These are phyloP conservation scores for Drosophila navojoa DNA, from an alignment of 1,140 invertebrate species.

Conservation along the genomic window DNA sequence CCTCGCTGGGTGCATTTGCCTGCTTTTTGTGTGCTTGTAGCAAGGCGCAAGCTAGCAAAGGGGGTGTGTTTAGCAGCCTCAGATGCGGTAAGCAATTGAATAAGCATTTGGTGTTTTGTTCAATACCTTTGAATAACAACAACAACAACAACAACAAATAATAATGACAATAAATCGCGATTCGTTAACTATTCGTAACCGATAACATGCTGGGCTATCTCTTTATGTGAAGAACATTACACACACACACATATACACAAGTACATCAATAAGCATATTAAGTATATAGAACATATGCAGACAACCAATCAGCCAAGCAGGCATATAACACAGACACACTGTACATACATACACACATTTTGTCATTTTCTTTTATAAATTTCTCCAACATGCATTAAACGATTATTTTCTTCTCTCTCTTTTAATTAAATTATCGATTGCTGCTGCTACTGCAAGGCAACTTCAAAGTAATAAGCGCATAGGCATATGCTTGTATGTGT, in stretches of 20 bases:
- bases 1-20: slow-evolving; percentile 5
- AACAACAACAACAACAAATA: background rate
- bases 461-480: slow-evolving; percentile 61
- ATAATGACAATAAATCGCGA: background rate
- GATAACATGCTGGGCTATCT: slow-evolving; percentile 13
- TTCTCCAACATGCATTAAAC: slow-evolving; percentile 33
- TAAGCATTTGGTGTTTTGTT: slow-evolving; percentile 32
- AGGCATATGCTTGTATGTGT: background rate
- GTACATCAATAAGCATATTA: too few relatives aligned
- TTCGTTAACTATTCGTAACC: slow-evolving; percentile 20
- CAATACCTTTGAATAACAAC: slow-evolving; percentile 1
- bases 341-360: background rate
- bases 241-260: background rate
- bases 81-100: slow-evolving; percentile 58
- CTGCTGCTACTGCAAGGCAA: slow-evolving; percentile 27
- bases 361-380: slow-evolving; percentile 35
- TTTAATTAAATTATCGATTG: slow-evolving; percentile 75
- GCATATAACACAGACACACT: too few relatives aligned
- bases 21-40: slow-evolving; percentile 13
- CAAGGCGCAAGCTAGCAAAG: background rate
- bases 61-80: slow-evolving; percentile 8
- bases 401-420: slow-evolving; percentile 41
- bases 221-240: background rate
- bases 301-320: too few relatives aligned
- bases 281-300: too few relatives aligned